phyloP scores from a whole-genome alignment of 2,888 invertebrate genomes.

The Cephus nigrinus region DNA sequence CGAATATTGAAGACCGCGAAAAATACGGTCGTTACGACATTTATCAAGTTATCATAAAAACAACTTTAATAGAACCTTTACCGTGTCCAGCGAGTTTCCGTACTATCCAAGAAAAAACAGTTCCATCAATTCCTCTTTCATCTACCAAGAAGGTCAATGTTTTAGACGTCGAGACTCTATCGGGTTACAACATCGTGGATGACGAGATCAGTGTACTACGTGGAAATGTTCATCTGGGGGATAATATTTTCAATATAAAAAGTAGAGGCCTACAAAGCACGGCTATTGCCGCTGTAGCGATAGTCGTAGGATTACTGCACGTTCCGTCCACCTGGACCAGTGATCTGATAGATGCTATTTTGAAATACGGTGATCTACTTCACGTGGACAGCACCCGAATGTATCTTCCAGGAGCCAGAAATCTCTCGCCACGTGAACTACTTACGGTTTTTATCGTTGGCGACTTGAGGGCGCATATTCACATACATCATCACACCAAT shows the following conservation, averaged over 20 bases:
- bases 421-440: constrained; percentile 51
- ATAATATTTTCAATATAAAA: constrained; percentile 35
- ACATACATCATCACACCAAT: constrained; percentile 42
- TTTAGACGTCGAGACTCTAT: constrained; percentile 44
- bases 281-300: constrained; percentile 71
- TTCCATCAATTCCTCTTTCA: constrained; percentile 34
- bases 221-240: constrained; percentile 44
- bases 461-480: constrained; percentile 48
- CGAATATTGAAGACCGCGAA: constrained; percentile 46
- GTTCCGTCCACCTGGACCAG: constrained; percentile 71
- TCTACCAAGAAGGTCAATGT: constrained; percentile 33
- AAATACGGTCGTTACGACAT: constrained; percentile 48
- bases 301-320: constrained; percentile 72
- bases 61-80: constrained; percentile 46
- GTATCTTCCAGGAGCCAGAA: constrained; percentile 41
- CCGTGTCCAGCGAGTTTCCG: constrained; percentile 53
- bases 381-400: constrained; percentile 63
- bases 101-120: constrained; percentile 38
- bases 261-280: constrained; percentile 67
- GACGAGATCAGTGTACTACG: constrained; percentile 44
- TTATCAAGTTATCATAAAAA: constrained; percentile 45
- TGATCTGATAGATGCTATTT: constrained; percentile 70
- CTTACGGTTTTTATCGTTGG: constrained; percentile 54
- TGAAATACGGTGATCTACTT: constrained; percentile 75
- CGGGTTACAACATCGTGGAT: constrained; percentile 42